Evolutionary conservation across 2,113 vertebrate species (phyloP), one percentile per base, ranked within the genome.

Genomic region (Gallinago media): DNA sequence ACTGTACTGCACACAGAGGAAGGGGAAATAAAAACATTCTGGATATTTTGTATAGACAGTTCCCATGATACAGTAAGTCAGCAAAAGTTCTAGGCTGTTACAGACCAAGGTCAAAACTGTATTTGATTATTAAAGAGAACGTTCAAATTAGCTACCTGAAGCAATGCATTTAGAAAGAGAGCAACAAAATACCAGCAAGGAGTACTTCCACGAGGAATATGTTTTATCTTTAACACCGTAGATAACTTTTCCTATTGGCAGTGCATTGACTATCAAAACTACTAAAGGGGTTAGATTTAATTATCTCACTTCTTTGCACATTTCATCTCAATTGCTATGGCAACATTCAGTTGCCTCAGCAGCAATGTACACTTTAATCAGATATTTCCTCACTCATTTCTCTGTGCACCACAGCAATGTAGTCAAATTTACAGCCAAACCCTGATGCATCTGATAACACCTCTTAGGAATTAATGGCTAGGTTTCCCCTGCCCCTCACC

Each of bases 301-400:
- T 99, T 98, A 99, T 98, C 98, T 98, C 98, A 98, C 97, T 98
- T 98, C 98, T 98, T 97, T 98, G 98, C 97, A 98, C 98, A 98
- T 98, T 99, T 99, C 98, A 98, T 98, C 98, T 98, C 97, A 97
- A 99, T 98, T 97, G 98, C 99, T 98, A 99, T 99, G 98, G 99
- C 98, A 99, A 99, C 99, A 98, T 98, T 98, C 97, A 97, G 97
- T 98, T 98, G 98, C 97, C 97, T 98, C 96, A 94, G 98, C 98
- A 98, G 98, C 98, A 97, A 97, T 97, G 97, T 97, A 98, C 94
- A 97, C 97, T 98, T 97, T 98, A 98, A 98, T 98, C 98, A 98
- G 98, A 98, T 98, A 97, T 98, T 98, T 98, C 95, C 92, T 98
- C 96, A 95, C 97, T 98, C 95, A 88, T 98, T 98, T 98, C 97